Base-by-base conservation (phyloP, 2,888 invertebrate species). In the Metacarcinus magister region DNA sequence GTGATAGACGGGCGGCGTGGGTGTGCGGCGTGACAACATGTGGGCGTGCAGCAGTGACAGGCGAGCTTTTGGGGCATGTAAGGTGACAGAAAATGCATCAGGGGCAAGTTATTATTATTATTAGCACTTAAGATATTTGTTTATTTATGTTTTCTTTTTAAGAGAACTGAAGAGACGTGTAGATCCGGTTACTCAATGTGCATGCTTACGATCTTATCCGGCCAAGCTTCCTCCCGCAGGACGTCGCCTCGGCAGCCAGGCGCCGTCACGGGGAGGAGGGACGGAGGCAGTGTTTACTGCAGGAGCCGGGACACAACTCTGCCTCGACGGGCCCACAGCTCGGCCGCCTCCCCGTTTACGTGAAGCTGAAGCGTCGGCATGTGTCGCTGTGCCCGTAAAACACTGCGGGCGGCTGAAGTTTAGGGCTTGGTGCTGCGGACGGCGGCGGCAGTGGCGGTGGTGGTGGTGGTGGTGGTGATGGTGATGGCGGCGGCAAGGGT, bases 1-100 rank as follows among this genome's bases (percentile, higher is more conserved):
- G 92, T 95, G 95, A 95, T 95, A 95, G 95, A 95, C 95, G 92
- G 95, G 75, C 54, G 87, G 87, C 39, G 95, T 93, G 93, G 95
- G 92, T 67, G 92, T 54, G 43, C 89, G 93, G 94, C 94, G 95
- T 95, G 94, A 94, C 94, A 90, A 89, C 46, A 23, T 93, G 95
- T 91, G 87, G 46, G 82, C 46, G 94, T 87, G 82, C 44, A 48
- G 46, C 48, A 28, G 82, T 94, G 94, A 82, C 44, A n/a, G 16
- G 32, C 19, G 28, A 54, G 32, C 54, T 7, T 32, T 32, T 82
- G 28, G 82, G 82, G 32, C 28, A 54, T 75, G 67, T 93, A 93
- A 44, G 75, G 93, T 19, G 43, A 82, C 23, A 43, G 93, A 67
- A 93, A 93, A 60, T 93, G 93, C 67, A 93, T 60, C 93, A 39